Percentiles rank a stretch among this genome's conserved stretches.
Conservation (phyloP, 2,113 vertebrate genomes). For the Panthera uncia region DNA sequence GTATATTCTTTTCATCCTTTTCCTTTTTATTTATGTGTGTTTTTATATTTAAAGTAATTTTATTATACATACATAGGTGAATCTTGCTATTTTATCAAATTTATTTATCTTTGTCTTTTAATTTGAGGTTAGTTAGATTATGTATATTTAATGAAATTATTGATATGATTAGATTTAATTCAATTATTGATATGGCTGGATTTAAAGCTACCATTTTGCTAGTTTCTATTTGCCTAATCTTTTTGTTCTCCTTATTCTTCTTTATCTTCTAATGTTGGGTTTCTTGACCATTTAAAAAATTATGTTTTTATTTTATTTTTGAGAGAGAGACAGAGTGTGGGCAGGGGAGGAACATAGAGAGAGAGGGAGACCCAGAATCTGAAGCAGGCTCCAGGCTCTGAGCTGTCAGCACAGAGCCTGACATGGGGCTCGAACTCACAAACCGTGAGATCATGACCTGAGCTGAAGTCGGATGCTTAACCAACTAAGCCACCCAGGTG, state of each 20-base stretch:
- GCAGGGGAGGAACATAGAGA: no score
- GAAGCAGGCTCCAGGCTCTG: no score
- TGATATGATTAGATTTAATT: background rate
- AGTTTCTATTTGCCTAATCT: background rate
- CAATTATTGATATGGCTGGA: background rate
- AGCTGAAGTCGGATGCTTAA: no score
- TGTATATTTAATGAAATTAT: background rate
- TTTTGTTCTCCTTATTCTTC: background rate
- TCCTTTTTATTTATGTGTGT: background rate
- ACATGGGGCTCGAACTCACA: no score
- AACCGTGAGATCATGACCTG: no score
- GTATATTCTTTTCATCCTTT: background rate
- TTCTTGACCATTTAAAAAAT: background rate
- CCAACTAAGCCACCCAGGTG: no score
- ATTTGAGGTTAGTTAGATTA: background rate
- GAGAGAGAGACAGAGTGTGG: no score
- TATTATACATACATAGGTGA: background rate
- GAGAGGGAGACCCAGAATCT: no score
- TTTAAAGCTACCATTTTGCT: background rate
- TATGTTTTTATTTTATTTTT: no score
- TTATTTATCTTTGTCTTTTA: background rate
- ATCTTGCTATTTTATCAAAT: background rate
- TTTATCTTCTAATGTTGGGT: background rate
- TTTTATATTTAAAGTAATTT: background rate
- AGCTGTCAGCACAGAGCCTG: no score